These are phyloP conservation scores for Kryphioiulus occultus DNA, from an alignment of 2,888 invertebrate genomes.

Conservation along the genomic window DNA sequence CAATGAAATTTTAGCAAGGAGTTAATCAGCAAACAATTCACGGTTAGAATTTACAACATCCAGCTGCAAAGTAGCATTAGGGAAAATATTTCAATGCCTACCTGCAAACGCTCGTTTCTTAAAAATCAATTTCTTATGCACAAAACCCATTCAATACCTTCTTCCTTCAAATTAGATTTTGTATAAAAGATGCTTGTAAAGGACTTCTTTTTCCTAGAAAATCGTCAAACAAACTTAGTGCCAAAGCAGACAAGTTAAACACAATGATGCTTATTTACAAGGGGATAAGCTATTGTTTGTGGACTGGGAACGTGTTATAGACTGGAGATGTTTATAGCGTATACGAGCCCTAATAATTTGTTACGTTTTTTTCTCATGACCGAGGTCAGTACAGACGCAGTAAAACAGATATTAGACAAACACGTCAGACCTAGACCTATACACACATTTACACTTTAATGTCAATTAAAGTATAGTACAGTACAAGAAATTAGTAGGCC, in stretches of 20 bases:
- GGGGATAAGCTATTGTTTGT: not conserved
- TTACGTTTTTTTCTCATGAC: no score
- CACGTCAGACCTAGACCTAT: not conserved
- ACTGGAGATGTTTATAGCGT: not conserved
- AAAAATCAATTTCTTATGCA: not conserved
- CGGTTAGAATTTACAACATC: no score
- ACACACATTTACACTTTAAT: conserved; percentile 26
- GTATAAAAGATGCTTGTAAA: not conserved
- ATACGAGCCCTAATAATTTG: not conserved
- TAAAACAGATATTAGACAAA: not conserved
- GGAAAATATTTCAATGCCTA: no score
- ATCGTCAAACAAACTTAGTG: not conserved
- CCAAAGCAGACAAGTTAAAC: not conserved
- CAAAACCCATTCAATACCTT: no score
- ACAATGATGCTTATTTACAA: not conserved
- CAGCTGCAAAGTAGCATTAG: no score
- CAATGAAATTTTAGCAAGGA: no score
- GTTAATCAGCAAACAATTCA: no score
- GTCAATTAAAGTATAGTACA: not conserved
- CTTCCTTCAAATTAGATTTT: not conserved
- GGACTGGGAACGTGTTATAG: not conserved
- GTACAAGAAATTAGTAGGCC: not conserved
- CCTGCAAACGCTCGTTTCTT: not conserved
- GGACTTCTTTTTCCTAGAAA: not conserved
- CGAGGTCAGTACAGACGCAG: no score